These are phyloP conservation scores for Caenorhabditis sp. DNA, from an alignment of 2,888 invertebrate genomes.

Conservation along the genomic window DNA sequence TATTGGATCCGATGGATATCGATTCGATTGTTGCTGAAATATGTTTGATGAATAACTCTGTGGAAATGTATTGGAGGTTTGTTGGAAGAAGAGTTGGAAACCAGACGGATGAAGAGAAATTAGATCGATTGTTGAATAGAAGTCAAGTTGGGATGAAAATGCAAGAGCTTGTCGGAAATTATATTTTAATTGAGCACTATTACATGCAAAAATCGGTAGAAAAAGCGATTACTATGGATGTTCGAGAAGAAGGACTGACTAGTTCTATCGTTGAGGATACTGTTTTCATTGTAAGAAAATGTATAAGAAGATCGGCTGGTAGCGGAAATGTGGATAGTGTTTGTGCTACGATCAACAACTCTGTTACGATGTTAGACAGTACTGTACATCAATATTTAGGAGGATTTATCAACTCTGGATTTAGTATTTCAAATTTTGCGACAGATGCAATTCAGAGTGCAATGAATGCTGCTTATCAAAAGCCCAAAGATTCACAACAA, in stretches of 20 bases:
- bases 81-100: conserved; percentile 73
- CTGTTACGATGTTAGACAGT: conserved; percentile 85
- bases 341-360: conserved; percentile 90
- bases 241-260: conserved; percentile 77
- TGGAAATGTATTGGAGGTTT: conserved; percentile 90
- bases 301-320: conserved; percentile 88
- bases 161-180: conserved; percentile 80
- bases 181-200: conserved; percentile 89
- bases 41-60: conserved; percentile 86
- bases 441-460: conserved; percentile 68
- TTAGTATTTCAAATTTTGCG: conserved; percentile 63
- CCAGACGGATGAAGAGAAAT: conserved; percentile 59
- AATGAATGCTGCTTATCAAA: conserved; percentile 62
- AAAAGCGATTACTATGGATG: conserved; percentile 86
- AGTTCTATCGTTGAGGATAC: conserved; percentile 94
- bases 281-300: conserved; percentile 94
- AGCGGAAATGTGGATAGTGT: conserved; percentile 92
- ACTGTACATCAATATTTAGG: conserved; percentile 82
- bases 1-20: conserved; percentile 81
- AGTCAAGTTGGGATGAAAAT: conserved; percentile 63
- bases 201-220: conserved; percentile 92
- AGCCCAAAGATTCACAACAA: conserved; percentile 33
- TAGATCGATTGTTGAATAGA: conserved; percentile 65
- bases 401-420: conserved; percentile 51
- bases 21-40: conserved; percentile 89